phyloP scores from a whole-genome alignment of 2,797 vertebrate genomes.

The Cyclopterus lumpus region DNA sequence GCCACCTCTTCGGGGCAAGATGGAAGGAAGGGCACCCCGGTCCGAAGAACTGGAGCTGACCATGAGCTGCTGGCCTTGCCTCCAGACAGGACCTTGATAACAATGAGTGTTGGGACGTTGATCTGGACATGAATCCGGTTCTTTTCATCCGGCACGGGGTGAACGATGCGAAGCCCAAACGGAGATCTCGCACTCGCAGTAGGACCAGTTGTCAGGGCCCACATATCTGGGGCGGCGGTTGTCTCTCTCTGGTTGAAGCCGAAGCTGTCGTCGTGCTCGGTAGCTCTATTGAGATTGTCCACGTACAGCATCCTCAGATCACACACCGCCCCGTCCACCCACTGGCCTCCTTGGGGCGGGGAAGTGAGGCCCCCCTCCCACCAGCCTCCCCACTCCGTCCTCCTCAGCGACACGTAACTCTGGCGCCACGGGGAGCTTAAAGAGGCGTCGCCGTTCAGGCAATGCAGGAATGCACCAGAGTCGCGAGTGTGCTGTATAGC shows the following conservation, averaged over 20 bases:
- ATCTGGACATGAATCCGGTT: slow-evolving; percentile 77
- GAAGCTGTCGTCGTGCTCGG: slow-evolving; percentile 42
- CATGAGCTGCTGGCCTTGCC: slow-evolving; percentile 76
- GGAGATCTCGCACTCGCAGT: slow-evolving; percentile 36
- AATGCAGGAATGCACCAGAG: slow-evolving; percentile 78
- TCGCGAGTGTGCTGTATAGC: slow-evolving; percentile 83
- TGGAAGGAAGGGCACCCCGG: slow-evolving; percentile 67
- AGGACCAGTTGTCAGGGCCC: slow-evolving; percentile 1
- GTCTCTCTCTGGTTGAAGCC: slow-evolving; percentile 46
- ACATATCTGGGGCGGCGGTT: slow-evolving; percentile 25
- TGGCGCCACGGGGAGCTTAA: slow-evolving; percentile 81
- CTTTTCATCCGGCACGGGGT: slow-evolving; percentile 69
- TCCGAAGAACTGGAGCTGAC: slow-evolving; percentile 77
- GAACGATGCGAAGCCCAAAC: slow-evolving; percentile 70
- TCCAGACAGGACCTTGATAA: slow-evolving; percentile 74
- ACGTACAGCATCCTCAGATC: slow-evolving; percentile 81
- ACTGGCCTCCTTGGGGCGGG: slow-evolving; percentile 58
- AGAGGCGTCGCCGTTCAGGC: slow-evolving; percentile 58
- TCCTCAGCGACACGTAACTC: slow-evolving; percentile 79
- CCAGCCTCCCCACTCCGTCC: slow-evolving; percentile 81
- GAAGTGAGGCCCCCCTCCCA: slow-evolving; percentile 73
- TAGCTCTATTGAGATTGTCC: slow-evolving; percentile 64
- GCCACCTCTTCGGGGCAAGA: slow-evolving; percentile 76
- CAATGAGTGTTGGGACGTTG: slow-evolving; percentile 64
- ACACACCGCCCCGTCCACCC: slow-evolving; percentile 85